phyloP scores from a whole-genome alignment of 2,797 vertebrate species.

The Notamacropus eugenii region DNA sequence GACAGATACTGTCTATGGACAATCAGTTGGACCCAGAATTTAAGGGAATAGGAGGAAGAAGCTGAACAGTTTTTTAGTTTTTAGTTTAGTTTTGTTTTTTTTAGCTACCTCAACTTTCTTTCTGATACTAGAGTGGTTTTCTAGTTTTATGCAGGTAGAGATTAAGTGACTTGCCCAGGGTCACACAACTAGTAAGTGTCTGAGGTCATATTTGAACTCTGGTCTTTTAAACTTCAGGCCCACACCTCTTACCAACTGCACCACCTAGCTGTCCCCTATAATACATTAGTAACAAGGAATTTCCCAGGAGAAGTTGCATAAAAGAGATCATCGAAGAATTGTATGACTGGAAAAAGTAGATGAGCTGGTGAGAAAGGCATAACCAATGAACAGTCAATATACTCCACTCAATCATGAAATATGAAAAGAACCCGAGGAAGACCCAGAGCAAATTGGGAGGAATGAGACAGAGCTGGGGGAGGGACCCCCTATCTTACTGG shows the following conservation, averaged over 20 bases:
- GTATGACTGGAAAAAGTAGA: not conserved
- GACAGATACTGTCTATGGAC: not conserved
- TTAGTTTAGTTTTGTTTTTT: not conserved
- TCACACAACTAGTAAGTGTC: not conserved
- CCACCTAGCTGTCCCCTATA: not conserved
- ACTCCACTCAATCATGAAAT: not conserved
- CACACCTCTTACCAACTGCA: not conserved
- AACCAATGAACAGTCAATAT: not conserved
- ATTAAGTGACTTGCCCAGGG: not conserved
- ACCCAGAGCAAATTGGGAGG: not conserved
- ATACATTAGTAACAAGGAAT: not conserved
- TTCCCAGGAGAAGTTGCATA: not conserved
- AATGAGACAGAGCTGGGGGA: not conserved
- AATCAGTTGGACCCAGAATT: not conserved
- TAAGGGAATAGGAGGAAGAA: not conserved
- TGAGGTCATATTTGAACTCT: not conserved
- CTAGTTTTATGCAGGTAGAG: not conserved
- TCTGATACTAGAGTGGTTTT: not conserved
- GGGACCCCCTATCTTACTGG: not conserved
- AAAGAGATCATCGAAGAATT: not conserved
- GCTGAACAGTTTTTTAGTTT: not conserved
- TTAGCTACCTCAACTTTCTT: not conserved
- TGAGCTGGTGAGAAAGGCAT: not conserved
- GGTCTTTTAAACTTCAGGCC: not conserved
- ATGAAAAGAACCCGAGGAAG: not conserved